Evolutionary conservation across 2,113 vertebrate species (phyloP).

Genomic region (Speoplatyrhinus poulsoni): DNA sequence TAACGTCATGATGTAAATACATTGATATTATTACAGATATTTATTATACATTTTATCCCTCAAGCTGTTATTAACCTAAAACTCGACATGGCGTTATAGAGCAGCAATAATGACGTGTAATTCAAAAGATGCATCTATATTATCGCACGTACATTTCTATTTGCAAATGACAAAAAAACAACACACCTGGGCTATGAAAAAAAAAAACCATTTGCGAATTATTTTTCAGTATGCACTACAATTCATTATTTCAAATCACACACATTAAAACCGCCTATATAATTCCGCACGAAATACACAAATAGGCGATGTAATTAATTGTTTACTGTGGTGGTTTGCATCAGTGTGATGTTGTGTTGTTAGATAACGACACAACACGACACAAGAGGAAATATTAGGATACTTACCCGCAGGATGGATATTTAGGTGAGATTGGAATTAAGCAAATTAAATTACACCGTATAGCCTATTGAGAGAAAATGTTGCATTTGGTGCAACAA

Average conservation of each 20-base stretch:
- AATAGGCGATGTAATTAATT: slow-evolving; percentile 16
- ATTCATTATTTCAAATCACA: not conserved
- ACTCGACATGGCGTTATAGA: no score
- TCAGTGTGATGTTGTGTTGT: not conserved
- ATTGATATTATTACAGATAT: not conserved
- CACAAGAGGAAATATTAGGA: not conserved
- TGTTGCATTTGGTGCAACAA: slow-evolving; percentile 59
- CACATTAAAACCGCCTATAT: not conserved
- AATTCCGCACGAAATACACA: not conserved
- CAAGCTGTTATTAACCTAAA: no score
- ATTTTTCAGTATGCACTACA: not conserved
- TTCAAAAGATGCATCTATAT: no score
- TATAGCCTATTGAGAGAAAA: slow-evolving; percentile 11
- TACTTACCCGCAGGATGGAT: slow-evolving; percentile 57
- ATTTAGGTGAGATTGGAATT: slow-evolving; percentile 23
- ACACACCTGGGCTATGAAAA: not conserved
- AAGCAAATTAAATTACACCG: slow-evolving; percentile 21
- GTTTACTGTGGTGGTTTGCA: not conserved
- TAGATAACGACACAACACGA: not conserved
- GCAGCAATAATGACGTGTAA: no score
- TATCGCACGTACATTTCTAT: no score
- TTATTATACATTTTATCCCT: not conserved
- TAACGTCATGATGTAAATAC: not conserved
- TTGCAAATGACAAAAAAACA: no score
- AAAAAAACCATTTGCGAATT: not conserved